These are phyloP conservation scores for Limenitis camilla DNA, from an alignment of 2,888 invertebrate species.

Conservation along the genomic window DNA sequence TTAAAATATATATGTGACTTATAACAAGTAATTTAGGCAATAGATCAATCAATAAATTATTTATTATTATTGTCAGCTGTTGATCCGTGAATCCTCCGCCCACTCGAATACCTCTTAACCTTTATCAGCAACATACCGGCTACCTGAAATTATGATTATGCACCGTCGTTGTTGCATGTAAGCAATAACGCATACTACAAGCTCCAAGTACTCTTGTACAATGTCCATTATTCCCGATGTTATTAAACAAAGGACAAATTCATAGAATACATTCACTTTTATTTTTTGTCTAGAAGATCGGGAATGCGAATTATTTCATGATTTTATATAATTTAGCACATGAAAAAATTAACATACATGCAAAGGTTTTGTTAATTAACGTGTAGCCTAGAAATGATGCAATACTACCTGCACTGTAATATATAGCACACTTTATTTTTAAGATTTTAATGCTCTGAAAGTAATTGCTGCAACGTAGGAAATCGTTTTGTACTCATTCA, in stretches of 20 bases:
- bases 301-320: too few relatives aligned
- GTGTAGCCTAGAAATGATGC: constrained; percentile 7
- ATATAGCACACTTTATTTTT: constrained; percentile 4
- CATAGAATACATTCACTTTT: too few relatives aligned
- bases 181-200: constrained; percentile 22
- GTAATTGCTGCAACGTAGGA: too few relatives aligned
- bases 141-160: constrained; percentile 25
- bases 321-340: background rate
- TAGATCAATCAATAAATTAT: too few relatives aligned
- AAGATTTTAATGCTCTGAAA: background rate
- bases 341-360: constrained; percentile 8
- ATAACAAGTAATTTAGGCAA: too few relatives aligned
- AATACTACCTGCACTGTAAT: constrained; percentile 11
- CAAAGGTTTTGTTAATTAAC: constrained; percentile 12
- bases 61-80: too few relatives aligned
- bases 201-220: constrained; percentile 15
- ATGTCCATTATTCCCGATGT: too few relatives aligned
- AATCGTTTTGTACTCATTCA: too few relatives aligned
- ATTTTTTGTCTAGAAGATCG: too few relatives aligned
- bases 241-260: too few relatives aligned
- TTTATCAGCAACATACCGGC: constrained; percentile 22
- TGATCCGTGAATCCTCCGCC: constrained; percentile 54
- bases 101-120: constrained; percentile 36
- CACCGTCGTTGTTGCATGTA: constrained; percentile 17
- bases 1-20: too few relatives aligned